phyloP scores from a whole-genome alignment of 2,797 vertebrate species.

The Acanthis flammea region DNA sequence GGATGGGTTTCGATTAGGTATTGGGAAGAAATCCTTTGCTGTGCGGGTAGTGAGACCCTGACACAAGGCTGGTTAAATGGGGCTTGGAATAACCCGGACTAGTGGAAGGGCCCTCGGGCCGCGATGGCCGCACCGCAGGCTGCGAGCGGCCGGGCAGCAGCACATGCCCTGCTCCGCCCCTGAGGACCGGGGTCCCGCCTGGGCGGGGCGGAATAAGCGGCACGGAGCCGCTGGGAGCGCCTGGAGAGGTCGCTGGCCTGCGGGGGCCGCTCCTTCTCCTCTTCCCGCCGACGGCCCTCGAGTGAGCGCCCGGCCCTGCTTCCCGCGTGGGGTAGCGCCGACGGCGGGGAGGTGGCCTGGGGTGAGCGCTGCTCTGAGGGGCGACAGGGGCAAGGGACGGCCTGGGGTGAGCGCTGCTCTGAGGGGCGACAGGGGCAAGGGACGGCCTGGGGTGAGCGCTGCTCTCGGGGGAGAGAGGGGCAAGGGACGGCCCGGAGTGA shows the following conservation, averaged over 20 bases:
- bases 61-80: background rate
- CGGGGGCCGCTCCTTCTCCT: rapidly evolving
- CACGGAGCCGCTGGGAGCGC: rapidly evolving
- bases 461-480: too few species aligned
- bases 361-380: background rate
- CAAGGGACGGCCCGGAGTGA: too few species aligned
- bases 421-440: too few species aligned
- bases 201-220: background rate
- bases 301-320: background rate
- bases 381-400: too few species aligned
- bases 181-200: background rate
- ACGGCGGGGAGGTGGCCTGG: background rate
- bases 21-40: background rate
- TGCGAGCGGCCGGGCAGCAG: too few species aligned
- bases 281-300: rapidly evolving
- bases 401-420: background rate
- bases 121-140: rapidly evolving
- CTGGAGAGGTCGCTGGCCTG: rapidly evolving
- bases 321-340: background rate
- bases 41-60: background rate
- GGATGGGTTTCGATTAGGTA: background rate
- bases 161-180: background rate
- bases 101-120: rapidly evolving
- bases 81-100: rapidly evolving
- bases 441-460: too few species aligned